phyloP scores from a whole-genome alignment of 2,113 vertebrate species.

The Crotalus tigris region DNA sequence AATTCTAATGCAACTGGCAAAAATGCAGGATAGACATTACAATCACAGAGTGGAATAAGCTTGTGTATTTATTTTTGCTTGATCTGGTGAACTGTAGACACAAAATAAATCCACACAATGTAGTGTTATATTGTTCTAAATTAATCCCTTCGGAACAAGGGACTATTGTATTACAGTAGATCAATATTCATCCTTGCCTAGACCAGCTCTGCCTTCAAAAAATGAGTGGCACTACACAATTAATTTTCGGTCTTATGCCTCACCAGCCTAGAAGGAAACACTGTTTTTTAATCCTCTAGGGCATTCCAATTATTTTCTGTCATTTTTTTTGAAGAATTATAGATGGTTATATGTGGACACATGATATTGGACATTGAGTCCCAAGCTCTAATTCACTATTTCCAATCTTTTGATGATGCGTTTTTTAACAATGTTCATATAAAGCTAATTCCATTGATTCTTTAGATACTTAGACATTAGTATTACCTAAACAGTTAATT shows the following conservation, averaged over 20 bases:
- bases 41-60: background rate
- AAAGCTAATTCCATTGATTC: background rate
- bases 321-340: constrained; percentile 16
- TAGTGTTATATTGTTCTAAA: background rate
- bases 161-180: background rate
- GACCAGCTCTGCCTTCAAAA: constrained; percentile 13
- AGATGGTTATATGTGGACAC: background rate
- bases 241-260: constrained; percentile 19
- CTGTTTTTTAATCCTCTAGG: background rate
- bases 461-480: background rate
- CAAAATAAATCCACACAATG: background rate
- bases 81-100: background rate
- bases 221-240: constrained; percentile 15
- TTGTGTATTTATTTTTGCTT: background rate
- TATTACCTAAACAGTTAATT: background rate
- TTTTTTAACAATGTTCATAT: background rate
- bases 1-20: background rate
- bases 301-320: constrained; percentile 26
- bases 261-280: constrained; percentile 12
- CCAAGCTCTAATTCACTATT: constrained; percentile 9
- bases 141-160: background rate
- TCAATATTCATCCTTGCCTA: background rate
- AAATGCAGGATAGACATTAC: background rate
- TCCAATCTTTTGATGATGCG: background rate
- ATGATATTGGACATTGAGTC: background rate